phyloP scores from a whole-genome alignment of 1,140 invertebrate species.

The Diabrotica undecimpunctata region DNA sequence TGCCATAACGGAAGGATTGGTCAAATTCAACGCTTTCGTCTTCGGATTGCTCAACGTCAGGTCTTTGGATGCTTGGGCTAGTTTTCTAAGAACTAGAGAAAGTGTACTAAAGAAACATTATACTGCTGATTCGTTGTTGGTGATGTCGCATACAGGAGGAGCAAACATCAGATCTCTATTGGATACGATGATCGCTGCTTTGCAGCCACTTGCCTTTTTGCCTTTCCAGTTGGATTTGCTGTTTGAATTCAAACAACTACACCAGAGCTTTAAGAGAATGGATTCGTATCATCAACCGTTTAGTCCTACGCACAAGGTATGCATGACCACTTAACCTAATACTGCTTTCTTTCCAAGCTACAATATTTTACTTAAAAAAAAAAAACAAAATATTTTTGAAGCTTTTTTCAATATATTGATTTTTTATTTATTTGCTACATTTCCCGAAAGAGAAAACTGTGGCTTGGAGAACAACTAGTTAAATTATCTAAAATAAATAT shows the following conservation, averaged over 20 bases:
- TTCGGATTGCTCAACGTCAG: constrained; percentile 80
- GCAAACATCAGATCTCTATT: constrained; percentile 60
- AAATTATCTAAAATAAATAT: no score
- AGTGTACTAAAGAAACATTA: constrained; percentile 80
- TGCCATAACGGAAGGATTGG: constrained; percentile 75
- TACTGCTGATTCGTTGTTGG: constrained; percentile 64
- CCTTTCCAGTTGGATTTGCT: constrained; percentile 78
- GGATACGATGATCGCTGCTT: constrained; percentile 67
- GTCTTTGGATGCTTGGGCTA: constrained; percentile 81
- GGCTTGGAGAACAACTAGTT: no score
- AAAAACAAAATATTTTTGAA: background rate
- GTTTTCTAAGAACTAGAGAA: constrained; percentile 76
- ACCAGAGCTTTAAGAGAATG: constrained; percentile 69
- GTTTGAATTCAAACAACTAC: constrained; percentile 73
- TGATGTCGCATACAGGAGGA: constrained; percentile 64
- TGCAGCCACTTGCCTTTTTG: constrained; percentile 71
- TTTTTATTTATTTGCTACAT: no score
- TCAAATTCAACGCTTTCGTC: constrained; percentile 88
- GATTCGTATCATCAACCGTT: constrained; percentile 47
- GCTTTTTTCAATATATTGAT: background rate
- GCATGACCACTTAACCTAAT: background rate
- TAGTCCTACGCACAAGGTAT: constrained; percentile 45
- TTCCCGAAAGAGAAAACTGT: no score
- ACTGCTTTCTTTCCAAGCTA: background rate
- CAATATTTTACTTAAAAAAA: constrained; percentile 3